Conservation (phyloP, 2,797 vertebrate species). For the Chiloscyllium punctatum region DNA sequence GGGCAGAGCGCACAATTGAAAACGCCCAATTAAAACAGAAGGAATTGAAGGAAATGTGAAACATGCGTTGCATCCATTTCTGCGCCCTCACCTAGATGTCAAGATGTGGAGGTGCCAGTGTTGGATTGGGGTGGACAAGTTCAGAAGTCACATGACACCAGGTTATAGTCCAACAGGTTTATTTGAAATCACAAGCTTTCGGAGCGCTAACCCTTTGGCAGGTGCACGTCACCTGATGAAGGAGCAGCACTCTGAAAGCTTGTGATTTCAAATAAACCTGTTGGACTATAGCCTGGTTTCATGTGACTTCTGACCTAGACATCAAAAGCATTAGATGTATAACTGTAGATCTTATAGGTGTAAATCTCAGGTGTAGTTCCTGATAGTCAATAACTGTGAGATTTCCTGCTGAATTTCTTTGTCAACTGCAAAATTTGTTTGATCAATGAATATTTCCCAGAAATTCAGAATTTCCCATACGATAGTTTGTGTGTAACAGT, state of each 20-base stretch:
- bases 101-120: no score
- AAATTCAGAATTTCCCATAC: not conserved
- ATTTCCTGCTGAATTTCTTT: not conserved
- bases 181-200: no score
- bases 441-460: not conserved
- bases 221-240: no score
- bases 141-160: no score
- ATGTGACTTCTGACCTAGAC: not conserved
- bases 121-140: no score
- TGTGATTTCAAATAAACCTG: no score
- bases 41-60: not conserved
- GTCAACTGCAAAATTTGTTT: not conserved
- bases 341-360: not conserved
- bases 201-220: no score
- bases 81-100: not conserved
- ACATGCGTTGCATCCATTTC: not conserved
- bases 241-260: no score
- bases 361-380: no score
- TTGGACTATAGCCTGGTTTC: no score
- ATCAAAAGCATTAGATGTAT: not conserved
- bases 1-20: not conserved
- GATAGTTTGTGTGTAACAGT: no score
- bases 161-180: no score
- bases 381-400: not conserved
- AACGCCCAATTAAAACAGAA: not conserved